Percentiles rank a stretch among this genome's conserved stretches.
Conservation (phyloP, 2,888 invertebrate genomes). For the Exocentrus adspersus region DNA sequence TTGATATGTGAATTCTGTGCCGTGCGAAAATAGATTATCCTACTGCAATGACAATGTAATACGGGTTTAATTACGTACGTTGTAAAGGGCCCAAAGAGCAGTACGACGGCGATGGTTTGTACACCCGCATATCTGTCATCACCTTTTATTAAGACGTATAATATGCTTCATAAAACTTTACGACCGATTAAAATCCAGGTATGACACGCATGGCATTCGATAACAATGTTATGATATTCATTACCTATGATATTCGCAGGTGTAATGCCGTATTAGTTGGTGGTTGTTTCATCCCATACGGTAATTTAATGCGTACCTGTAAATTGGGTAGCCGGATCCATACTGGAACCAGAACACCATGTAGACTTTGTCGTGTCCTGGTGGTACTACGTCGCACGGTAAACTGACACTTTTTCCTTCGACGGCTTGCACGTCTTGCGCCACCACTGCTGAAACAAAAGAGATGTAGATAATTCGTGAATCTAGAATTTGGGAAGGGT, state of each 20-base stretch:
- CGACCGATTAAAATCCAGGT: conserved; percentile 32
- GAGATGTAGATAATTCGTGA: not conserved
- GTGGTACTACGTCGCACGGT: conserved; percentile 86
- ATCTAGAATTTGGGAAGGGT: not conserved
- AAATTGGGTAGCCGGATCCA: conserved; percentile 86
- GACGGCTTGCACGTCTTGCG: conserved; percentile 86
- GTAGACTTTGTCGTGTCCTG: conserved; percentile 85
- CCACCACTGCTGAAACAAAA: conserved; percentile 69
- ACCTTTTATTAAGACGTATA: conserved; percentile 29
- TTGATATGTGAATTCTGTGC: not conserved
- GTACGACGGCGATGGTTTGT: not conserved
- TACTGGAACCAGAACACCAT: conserved; percentile 94
- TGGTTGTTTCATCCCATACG: not conserved
- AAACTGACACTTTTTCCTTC: conserved; percentile 88
- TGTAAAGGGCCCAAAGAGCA: not conserved
- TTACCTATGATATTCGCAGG: conserved; percentile 9
- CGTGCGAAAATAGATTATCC: conserved; percentile 7
- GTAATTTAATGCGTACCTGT: conserved; percentile 72
- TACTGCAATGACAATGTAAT: conserved; percentile 3
- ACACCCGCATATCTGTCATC: conserved; percentile 9
- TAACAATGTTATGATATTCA: conserved; percentile 14
- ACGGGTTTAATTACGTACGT: not conserved
- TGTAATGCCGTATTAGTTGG: conserved; percentile 7
- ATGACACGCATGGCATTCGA: conserved; percentile 19
- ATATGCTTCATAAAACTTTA: conserved; percentile 33